Conservation (phyloP, 2,888 invertebrate species). For the Acleris laterana region DNA sequence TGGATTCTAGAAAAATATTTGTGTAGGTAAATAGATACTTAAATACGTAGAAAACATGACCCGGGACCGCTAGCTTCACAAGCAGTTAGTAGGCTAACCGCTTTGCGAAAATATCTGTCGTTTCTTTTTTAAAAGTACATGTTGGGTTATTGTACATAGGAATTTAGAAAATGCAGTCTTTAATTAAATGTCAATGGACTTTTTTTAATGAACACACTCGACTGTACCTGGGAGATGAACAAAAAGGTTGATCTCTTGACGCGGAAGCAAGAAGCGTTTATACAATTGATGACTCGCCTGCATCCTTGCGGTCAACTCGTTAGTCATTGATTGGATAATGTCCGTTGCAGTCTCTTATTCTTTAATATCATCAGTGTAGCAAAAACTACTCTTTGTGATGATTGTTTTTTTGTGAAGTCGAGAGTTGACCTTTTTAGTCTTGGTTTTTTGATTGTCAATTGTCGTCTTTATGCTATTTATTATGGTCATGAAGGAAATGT, state of each 20-base stretch:
- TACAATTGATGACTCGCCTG: constrained; percentile 30
- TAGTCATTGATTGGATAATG: constrained; percentile 30
- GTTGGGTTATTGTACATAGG: too few relatives aligned
- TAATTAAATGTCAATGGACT: not conserved
- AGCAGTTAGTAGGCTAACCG: too few relatives aligned
- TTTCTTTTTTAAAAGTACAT: too few relatives aligned
- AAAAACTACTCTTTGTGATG: constrained; percentile 14
- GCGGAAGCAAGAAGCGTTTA: constrained; percentile 29
- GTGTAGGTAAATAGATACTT: too few relatives aligned
- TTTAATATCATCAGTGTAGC: constrained; percentile 25
- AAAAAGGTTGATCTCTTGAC: constrained; percentile 20
- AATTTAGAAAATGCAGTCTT: too few relatives aligned
- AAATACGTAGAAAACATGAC: too few relatives aligned
- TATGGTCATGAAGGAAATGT: too few relatives aligned
- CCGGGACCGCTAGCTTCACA: too few relatives aligned
- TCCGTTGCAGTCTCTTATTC: constrained; percentile 22
- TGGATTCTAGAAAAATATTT: too few relatives aligned
- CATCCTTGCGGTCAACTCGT: constrained; percentile 23
- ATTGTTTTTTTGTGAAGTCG: constrained; percentile 4
- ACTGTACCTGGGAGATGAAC: constrained; percentile 2
- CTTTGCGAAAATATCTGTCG: too few relatives aligned
- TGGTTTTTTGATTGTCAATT: not conserved
- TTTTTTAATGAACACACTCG: not conserved
- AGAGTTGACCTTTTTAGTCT: not conserved
- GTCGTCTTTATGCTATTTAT: too few relatives aligned